Base-by-base conservation (phyloP, 2,888 invertebrate genomes). In the Microdon myrmicae region DNA sequence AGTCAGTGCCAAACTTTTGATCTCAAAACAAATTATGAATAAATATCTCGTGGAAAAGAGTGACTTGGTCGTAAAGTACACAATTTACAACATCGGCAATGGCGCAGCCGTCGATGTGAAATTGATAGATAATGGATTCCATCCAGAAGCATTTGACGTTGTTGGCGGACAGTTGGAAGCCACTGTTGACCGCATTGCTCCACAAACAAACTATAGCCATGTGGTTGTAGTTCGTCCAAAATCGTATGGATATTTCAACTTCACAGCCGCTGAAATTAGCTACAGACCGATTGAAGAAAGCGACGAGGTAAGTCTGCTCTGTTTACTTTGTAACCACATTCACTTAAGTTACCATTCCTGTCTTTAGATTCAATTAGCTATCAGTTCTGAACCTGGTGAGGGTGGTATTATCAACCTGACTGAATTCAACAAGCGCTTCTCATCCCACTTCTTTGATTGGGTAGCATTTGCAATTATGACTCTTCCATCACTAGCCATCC, bases 371-470 rank as follows among this genome's bases (percentile, higher is more conserved):
- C 88, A 92, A 83, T 82, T 87, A 73, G 82, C 87, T 4, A 80
- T 84, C 73, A 89, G 87, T 72, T 96, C 95, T 71, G 92, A 96
- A 69, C 98, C 97, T 4, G 98, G 98, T 49, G 94, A 98, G 82
- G 96, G 96, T 68, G 90, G 90, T 47, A 94, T 97, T 74, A 91
- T 95, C 43, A 91, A 94, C 8, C 90, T 89, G 83, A 90, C 86
- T 72, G 96, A 97, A 80, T 97, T 91, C 75, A 94, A 96, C 81
- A 92, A 95, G 81, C 92, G 94, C 75, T 97, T 96, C 83, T 97
- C 97, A 2, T 94, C 96, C 0, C 97, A 97, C 82, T 90, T 94
- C 77, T 90, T 95, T 61, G 97, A 97, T 81, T 99, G 98, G 99
- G 84, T 90, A 45, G 94, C 96, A 16, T 99, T 99, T 76, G 94